Base-by-base conservation (phyloP, 2,113 vertebrate species). In the Anthoscopus minutus region DNA sequence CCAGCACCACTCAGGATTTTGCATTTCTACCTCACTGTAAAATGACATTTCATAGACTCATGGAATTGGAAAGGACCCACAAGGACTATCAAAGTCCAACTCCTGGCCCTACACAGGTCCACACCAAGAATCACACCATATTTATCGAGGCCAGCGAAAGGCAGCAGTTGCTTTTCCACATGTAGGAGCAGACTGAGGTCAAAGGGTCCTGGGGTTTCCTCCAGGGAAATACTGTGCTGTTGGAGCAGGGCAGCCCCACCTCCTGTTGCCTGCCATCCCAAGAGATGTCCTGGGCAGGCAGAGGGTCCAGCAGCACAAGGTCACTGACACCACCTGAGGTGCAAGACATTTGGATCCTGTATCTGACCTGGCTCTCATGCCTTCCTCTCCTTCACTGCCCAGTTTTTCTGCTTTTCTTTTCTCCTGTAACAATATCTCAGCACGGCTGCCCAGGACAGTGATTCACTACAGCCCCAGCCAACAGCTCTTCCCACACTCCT, bases 181-280 rank as follows among this genome's bases (percentile, higher is more conserved):
- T 0, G 0, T 18, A 20, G 2, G 28, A 87, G 40, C 33, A 38
- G 50, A 7, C 27, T 78, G 50, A 81, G 47, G 22, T 23, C 28
- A 54, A 69, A 64, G n/a, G 48, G 17, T 56, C 20, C 3, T 3
- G 23, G 35, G 9, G 6, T 42, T 10, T 25, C 8, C 37, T 50
- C 17, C 22, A 42, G 35, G 56, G 47, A 66, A 88, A 20, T 0
- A 0, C 60, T n/a, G 51, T 57, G 64, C 69, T 50, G 33, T 13
- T 3, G 28, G 47, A 83, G 35, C 51, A 51, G 42, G 22, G 16
- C 70, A 70, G 61, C 27, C 56, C 25, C 9, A n/a, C 20, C 20
- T 24, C 27, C 2, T 5, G 17, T 4, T 23, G 6, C 31, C 45
- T 61, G 65, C 30, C 10, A 5, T 10, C 21, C 77, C 21, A 6